Evolutionary conservation across 2,113 vertebrate species (phyloP).

Genomic region (Quiscalus mexicanus): DNA sequence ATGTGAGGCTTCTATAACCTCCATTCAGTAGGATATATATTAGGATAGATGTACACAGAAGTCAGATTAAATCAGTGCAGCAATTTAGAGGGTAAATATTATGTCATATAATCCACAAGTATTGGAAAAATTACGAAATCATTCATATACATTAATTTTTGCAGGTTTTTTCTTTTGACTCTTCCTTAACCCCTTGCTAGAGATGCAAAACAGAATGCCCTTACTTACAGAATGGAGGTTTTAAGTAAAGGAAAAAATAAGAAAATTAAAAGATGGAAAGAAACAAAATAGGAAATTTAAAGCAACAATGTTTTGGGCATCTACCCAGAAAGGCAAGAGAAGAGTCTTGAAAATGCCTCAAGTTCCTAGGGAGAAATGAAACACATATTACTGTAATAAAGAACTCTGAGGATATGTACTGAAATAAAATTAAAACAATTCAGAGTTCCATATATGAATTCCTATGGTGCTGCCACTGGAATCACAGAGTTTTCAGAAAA

Average conservation of each 20-base stretch:
- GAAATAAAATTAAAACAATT: background rate
- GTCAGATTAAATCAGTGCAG: background rate
- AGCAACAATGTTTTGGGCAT: background rate
- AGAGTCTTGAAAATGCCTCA: background rate
- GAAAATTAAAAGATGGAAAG: background rate
- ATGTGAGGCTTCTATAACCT: background rate
- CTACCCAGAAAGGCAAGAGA: background rate
- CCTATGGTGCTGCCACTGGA: background rate
- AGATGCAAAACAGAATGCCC: background rate
- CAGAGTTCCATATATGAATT: background rate
- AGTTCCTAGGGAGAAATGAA: background rate
- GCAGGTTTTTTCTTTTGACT: fast-evolving
- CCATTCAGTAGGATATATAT: background rate
- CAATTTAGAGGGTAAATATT: background rate
- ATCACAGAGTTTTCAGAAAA: background rate
- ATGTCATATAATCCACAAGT: background rate
- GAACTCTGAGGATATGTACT: background rate
- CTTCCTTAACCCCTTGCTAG: background rate
- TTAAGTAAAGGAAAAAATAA: background rate
- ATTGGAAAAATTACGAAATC: background rate
- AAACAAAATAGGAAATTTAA: background rate
- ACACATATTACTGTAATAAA: background rate
- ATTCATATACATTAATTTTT: background rate
- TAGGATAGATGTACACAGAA: background rate
- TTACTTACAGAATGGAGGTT: background rate